Evolutionary conservation across 2,113 vertebrate genomes (phyloP).

Genomic region (Podarcis cretensis): DNA sequence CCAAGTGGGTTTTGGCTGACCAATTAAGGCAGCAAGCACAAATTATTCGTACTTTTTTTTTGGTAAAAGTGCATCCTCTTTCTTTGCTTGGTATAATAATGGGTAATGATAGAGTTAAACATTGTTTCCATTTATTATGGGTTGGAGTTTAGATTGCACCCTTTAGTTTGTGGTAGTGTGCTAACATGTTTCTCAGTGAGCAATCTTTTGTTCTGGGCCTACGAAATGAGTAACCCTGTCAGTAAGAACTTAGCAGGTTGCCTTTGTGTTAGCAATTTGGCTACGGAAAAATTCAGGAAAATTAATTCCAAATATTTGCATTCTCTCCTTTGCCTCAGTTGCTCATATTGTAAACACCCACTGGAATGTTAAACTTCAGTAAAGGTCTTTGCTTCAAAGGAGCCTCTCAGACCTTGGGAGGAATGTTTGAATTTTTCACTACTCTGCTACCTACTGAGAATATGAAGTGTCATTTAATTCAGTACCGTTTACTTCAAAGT

Average conservation of each 20-base stretch:
- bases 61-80: slow-evolving; percentile 25
- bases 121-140: no score
- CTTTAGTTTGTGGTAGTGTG: no score
- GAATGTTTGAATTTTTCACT: slow-evolving; percentile 28
- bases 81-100: slow-evolving; percentile 43
- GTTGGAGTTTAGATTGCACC: no score
- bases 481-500: not conserved
- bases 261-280: slow-evolving; percentile 57
- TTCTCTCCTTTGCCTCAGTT: slow-evolving; percentile 57
- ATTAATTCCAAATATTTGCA: slow-evolving; percentile 71
- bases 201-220: no score
- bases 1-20: not conserved
- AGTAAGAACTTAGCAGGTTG: slow-evolving; percentile 8
- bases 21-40: not conserved
- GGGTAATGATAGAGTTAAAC: no score
- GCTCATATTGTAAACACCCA: slow-evolving; percentile 65
- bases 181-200: no score
- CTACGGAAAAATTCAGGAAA: slow-evolving; percentile 55
- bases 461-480: not conserved
- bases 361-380: slow-evolving; percentile 59
- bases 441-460: not conserved
- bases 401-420: slow-evolving; percentile 39
- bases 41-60: not conserved
- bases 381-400: slow-evolving; percentile 36
- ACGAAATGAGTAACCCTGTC: no score